These are phyloP conservation scores for Eupithecia subfuscata DNA, from an alignment of 2,888 invertebrate species.

Conservation along the genomic window DNA sequence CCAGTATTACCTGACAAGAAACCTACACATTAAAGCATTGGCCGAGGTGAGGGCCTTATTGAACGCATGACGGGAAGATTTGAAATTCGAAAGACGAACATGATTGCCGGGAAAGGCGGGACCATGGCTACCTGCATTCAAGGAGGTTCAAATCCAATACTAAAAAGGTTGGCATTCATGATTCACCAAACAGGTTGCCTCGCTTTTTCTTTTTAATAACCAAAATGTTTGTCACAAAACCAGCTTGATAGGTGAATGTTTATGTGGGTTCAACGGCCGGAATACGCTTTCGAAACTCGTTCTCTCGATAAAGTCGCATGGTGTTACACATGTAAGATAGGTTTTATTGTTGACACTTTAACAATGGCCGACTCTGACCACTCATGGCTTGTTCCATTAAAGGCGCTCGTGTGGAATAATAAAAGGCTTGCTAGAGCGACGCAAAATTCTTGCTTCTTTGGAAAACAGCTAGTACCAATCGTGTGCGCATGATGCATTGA, in stretches of 20 bases:
- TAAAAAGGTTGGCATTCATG: conserved; percentile 45
- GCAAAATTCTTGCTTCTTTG: conserved; percentile 28
- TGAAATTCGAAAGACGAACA: conserved; percentile 12
- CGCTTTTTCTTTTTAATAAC: conserved; percentile 43
- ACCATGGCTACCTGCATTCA: conserved; percentile 10
- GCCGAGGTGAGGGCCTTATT: neutral
- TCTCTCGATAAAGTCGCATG: conserved; percentile 64
- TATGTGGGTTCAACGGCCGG: conserved; percentile 68
- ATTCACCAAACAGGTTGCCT: conserved; percentile 45
- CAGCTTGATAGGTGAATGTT: conserved; percentile 68
- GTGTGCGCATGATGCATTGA: conserved; percentile 14
- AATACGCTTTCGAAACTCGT: conserved; percentile 78
- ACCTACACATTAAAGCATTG: conserved; percentile 2
- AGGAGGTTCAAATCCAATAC: conserved; percentile 38
- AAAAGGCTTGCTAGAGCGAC: conserved; percentile 22
- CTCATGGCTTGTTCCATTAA: conserved; percentile 56
- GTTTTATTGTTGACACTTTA: conserved; percentile 53
- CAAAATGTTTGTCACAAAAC: conserved; percentile 57
- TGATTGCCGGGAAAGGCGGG: neutral
- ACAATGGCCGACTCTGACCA: conserved; percentile 55
- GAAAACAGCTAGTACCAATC: conserved; percentile 13
- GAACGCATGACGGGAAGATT: neutral
- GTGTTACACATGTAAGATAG: conserved; percentile 43
- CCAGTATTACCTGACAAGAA: conserved; percentile 3
- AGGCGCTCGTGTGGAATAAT: conserved; percentile 44